Percentiles rank a stretch among this genome's conserved stretches.
These are phyloP conservation scores for Heterodera schachtii DNA, from an alignment of 1,140 invertebrate species.

Conservation along the genomic window DNA sequence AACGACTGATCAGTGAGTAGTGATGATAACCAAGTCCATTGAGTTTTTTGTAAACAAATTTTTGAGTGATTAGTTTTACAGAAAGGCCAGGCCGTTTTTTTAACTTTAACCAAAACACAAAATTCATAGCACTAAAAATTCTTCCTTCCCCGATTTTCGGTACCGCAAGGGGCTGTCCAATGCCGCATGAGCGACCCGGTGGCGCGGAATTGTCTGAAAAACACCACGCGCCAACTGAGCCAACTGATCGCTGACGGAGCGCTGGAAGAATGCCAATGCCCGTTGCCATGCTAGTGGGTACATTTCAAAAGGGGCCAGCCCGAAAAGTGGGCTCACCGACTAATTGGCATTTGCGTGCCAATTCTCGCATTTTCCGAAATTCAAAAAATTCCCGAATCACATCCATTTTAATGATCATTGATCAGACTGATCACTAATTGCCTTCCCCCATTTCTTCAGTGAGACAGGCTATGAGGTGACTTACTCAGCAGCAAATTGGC, in stretches of 20 bases:
- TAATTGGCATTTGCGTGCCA: no score
- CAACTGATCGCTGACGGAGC: slow-evolving; percentile 54
- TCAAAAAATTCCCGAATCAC: background rate
- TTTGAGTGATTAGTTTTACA: no score
- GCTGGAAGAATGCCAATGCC: slow-evolving; percentile 56
- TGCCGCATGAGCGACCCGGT: slow-evolving; percentile 53
- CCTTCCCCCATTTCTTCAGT: slow-evolving; percentile 26
- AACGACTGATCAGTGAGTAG: no score
- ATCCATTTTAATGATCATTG: no score
- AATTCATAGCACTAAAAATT: no score
- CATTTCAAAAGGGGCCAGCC: background rate
- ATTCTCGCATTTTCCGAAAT: no score
- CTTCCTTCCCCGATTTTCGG: slow-evolving; percentile 7
- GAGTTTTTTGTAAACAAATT: no score
- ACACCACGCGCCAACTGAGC: slow-evolving; percentile 56
- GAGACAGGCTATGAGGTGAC: slow-evolving; percentile 65
- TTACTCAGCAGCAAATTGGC: slow-evolving; percentile 63
- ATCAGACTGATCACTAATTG: no score
- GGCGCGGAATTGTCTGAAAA: slow-evolving; percentile 60
- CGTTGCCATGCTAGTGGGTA: slow-evolving; percentile 61
- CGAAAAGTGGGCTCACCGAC: no score
- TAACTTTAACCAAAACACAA: no score
- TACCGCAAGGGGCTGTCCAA: slow-evolving; percentile 22
- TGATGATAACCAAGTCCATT: no score
- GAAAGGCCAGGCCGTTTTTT: no score